Conservation (phyloP, 2,113 vertebrate genomes). For the Tetrax tetrax region DNA sequence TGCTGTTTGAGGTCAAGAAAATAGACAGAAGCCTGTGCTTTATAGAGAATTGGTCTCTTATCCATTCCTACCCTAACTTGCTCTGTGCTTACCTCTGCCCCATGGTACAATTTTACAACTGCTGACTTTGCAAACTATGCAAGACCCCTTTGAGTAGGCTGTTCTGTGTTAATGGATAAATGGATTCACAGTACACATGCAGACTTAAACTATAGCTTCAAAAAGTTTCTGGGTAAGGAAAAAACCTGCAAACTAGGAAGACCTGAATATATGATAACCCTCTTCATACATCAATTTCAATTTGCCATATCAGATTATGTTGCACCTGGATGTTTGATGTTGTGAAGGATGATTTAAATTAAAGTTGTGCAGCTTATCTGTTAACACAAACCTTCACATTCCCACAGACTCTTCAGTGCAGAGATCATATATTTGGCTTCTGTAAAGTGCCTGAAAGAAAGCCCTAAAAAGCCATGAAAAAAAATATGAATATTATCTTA, state of each 20-base stretch:
- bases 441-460: background rate
- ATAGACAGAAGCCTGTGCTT: background rate
- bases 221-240: background rate
- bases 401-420: background rate
- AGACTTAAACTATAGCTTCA: background rate
- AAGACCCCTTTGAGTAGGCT: background rate
- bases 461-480: background rate
- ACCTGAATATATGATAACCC: background rate
- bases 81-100: background rate
- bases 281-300: background rate
- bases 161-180: background rate
- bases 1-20: background rate
- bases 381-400: background rate
- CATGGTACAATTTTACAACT: background rate
- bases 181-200: background rate
- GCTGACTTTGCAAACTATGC: background rate
- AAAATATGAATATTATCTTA: background rate
- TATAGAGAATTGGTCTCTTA: background rate
- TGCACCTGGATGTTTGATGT: constrained; percentile 42
- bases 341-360: constrained; percentile 28
- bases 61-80: background rate
- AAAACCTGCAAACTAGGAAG: background rate
- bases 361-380: background rate
- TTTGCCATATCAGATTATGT: constrained; percentile 22
- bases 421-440: background rate